Conservation (phyloP, 2,888 invertebrate genomes). For the Pelosia muscerda region DNA sequence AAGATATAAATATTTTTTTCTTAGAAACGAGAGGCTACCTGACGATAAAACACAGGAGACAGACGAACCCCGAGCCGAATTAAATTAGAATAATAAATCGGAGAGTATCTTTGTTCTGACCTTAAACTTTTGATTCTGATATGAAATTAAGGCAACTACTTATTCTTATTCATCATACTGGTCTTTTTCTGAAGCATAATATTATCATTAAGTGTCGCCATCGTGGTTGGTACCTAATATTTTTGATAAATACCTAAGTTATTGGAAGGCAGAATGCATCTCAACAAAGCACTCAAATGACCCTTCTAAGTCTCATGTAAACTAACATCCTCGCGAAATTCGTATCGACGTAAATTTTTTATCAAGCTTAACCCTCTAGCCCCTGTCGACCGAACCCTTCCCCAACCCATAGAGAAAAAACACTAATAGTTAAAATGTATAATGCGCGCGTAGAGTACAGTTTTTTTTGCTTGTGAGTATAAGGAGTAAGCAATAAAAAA, state of each 20-base stretch:
- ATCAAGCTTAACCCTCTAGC: conserved; percentile 78
- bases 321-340: conserved; percentile 71
- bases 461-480: conserved; percentile 84
- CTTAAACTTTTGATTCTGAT: conserved; percentile 52
- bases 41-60: conserved; percentile 84
- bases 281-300: conserved; percentile 63
- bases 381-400: conserved; percentile 79
- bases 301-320: conserved; percentile 65
- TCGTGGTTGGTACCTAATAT: conserved; percentile 15
- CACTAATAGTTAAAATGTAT: conserved; percentile 85
- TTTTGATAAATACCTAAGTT: conserved; percentile 15
- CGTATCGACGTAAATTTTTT: conserved; percentile 81
- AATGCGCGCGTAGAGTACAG: conserved; percentile 74
- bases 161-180: conserved; percentile 45
- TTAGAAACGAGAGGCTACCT: conserved; percentile 84
- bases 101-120: conserved; percentile 69
- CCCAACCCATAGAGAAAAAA: conserved; percentile 74
- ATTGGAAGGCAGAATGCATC: conserved; percentile 42
- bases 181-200: conserved; percentile 30
- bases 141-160: conserved; percentile 53
- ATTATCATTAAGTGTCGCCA: conserved; percentile 21
- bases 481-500: conserved; percentile 86
- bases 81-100: conserved; percentile 83
- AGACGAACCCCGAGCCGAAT: conserved; percentile 74
- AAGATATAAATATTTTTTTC: conserved; percentile 86